Conservation (phyloP, 2,888 invertebrate species). For the Rhorus exstirpatorius region DNA sequence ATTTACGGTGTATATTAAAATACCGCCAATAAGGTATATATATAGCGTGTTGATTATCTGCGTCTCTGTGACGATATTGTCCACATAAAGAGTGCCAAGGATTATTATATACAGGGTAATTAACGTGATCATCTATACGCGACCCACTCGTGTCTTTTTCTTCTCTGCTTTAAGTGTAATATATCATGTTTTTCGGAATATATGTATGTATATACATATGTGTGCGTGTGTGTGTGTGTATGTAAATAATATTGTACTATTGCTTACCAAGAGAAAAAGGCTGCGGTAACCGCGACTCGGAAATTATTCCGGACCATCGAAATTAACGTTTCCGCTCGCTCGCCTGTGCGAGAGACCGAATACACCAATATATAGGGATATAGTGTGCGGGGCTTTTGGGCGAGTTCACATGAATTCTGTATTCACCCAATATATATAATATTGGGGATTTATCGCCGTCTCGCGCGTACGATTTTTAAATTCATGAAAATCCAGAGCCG, state of each 20-base stretch:
- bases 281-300: constrained; percentile 64
- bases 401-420: neutral
- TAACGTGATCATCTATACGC: constrained; percentile 3
- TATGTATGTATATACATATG: constrained; percentile 16
- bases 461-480: constrained; percentile 38
- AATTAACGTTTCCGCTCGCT: constrained; percentile 70
- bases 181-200: no score
- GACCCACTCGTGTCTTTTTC: neutral
- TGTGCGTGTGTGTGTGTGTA: no score
- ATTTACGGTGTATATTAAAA: no score
- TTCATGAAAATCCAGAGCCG: constrained; percentile 9
- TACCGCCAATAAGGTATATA: no score
- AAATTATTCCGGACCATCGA: constrained; percentile 71
- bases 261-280: constrained; percentile 48
- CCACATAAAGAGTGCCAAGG: neutral
- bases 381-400: constrained; percentile 4
- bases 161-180: neutral
- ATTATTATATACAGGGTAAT: neutral
- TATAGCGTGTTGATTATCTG: neutral
- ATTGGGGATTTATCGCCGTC: constrained; percentile 29
- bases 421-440: neutral
- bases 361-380: constrained; percentile 13
- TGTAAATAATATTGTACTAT: constrained; percentile 18
- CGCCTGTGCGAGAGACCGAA: constrained; percentile 48
- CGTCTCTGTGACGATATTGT: neutral